Percentiles rank a stretch among this genome's conserved stretches.
These are phyloP conservation scores for Lichenostomus cassidix DNA, from an alignment of 2,113 vertebrate species.

Conservation along the genomic window DNA sequence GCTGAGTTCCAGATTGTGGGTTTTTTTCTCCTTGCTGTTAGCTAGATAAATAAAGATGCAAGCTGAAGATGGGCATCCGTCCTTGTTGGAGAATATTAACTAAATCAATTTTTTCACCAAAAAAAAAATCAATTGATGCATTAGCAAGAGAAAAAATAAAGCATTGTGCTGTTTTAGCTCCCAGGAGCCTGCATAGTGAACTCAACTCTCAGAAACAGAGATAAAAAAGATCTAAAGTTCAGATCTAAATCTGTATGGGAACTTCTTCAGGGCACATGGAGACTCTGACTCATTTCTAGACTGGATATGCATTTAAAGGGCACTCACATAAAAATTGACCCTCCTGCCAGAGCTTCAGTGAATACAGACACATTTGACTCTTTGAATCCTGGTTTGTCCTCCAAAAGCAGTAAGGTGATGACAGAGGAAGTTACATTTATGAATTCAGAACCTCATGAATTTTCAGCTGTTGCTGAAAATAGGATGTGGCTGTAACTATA, in stretches of 20 bases:
- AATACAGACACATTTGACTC: background rate
- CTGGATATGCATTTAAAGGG: background rate
- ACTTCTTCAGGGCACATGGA: constrained; percentile 1
- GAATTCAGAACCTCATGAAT: background rate
- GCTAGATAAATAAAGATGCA: background rate
- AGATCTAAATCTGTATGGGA: background rate
- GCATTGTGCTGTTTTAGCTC: background rate
- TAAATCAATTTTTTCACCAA: background rate
- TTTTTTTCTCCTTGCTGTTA: background rate
- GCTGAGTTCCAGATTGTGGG: background rate
- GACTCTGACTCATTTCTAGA: constrained; percentile 40
- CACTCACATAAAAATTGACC: background rate
- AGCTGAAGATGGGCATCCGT: background rate
- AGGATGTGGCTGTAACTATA: background rate
- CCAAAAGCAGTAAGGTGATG: background rate
- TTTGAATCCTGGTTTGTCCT: background rate
- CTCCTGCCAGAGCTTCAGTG: background rate
- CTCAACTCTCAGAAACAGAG: background rate
- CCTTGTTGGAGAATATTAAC: constrained; percentile 23
- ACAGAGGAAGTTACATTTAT: background rate
- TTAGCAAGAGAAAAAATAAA: constrained; percentile 35
- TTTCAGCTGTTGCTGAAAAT: background rate
- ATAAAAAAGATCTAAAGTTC: constrained; percentile 42
- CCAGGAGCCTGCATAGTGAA: background rate
- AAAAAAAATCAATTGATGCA: constrained; percentile 46